Base-by-base conservation (phyloP, 2,888 invertebrate genomes). In the Calameuta pallipes region DNA sequence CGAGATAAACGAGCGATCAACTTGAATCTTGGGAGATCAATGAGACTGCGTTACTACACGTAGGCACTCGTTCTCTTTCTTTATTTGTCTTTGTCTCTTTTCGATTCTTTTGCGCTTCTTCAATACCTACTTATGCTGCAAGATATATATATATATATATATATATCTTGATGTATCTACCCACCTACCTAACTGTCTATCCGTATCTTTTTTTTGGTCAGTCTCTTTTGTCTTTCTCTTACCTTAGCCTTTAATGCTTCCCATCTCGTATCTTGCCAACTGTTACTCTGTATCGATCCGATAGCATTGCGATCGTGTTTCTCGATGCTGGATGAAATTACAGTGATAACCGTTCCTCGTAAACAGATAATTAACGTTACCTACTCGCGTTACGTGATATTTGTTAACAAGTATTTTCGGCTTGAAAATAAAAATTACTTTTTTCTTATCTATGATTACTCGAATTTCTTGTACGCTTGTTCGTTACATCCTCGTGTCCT, bases 21-120 rank as follows among this genome's bases (percentile, higher is more conserved):
- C 31, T 73, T 41, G 74, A 78, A 79, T 79, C 69, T 75, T 41
- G 36, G 74, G 75, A 80, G 83, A 83, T 83, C 83, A 84, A 85
- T 83, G 84, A 84, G 81, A 78, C 82, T 81, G 85, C 86, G 85
- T 87, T 82, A 78, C 83, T 83, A 76, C 86, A 86, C 87, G 87
- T 87, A 85, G 84, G 76, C 31, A 30, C 71, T 76, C 76, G 37
- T 74, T 69, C 56, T 33, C 70, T 4, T 71, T 37, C 56, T 73
- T 71, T 73, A 71, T 75, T 23, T 33, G 15, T 75, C 34, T 78
- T 13, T 70, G 31, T 75, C 41, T 35, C n/a, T 37, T 78, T 73
- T 56, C 15, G 68, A 75, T 34, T n/a, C 36, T 76, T 30, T 13
- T 23, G 75, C 34, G 33, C 33, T 68, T 37, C 34, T 37, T 23